These are phyloP conservation scores for Plagiodera versicolora DNA, from an alignment of 2,888 invertebrate species.

Conservation along the genomic window DNA sequence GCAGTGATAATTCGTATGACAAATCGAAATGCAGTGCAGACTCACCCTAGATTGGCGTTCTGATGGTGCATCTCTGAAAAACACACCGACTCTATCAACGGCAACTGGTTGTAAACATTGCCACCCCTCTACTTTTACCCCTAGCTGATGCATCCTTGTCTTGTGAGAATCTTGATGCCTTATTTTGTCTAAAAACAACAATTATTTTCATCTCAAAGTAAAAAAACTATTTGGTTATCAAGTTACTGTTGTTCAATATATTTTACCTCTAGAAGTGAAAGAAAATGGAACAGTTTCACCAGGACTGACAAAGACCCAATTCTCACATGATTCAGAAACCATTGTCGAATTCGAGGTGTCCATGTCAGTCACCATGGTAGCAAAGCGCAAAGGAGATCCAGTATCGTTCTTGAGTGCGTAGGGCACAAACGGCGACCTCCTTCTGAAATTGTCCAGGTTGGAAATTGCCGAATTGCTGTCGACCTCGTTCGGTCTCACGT, in stretches of 20 bases:
- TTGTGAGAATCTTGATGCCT: constrained; percentile 75
- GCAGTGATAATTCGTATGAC: too few relatives aligned
- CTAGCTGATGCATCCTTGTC: constrained; percentile 81
- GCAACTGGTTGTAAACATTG: constrained; percentile 82
- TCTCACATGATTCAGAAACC: constrained; percentile 54
- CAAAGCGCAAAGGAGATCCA: constrained; percentile 83
- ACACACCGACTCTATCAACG: constrained; percentile 93
- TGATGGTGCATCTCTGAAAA: constrained; percentile 73
- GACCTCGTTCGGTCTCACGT: constrained; percentile 22
- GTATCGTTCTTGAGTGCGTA: constrained; percentile 92
- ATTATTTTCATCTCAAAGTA: neutral
- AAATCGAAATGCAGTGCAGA: constrained; percentile 8
- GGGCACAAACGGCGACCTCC: constrained; percentile 90
- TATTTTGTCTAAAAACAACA: constrained; percentile 58
- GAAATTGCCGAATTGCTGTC: constrained; percentile 48
- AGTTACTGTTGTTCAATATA: neutral
- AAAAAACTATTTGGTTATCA: neutral
- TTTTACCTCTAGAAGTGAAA: constrained; percentile 74
- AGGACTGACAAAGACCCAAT: constrained; percentile 74
- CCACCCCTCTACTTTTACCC: constrained; percentile 91
- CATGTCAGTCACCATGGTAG: constrained; percentile 75
- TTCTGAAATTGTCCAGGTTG: constrained; percentile 58
- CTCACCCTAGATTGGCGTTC: constrained; percentile 49
- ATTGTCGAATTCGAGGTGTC: constrained; percentile 52
- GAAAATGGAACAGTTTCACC: constrained; percentile 83